Evolutionary conservation across 2,113 vertebrate genomes (phyloP).

Genomic region (Gallinago paraguaiae): DNA sequence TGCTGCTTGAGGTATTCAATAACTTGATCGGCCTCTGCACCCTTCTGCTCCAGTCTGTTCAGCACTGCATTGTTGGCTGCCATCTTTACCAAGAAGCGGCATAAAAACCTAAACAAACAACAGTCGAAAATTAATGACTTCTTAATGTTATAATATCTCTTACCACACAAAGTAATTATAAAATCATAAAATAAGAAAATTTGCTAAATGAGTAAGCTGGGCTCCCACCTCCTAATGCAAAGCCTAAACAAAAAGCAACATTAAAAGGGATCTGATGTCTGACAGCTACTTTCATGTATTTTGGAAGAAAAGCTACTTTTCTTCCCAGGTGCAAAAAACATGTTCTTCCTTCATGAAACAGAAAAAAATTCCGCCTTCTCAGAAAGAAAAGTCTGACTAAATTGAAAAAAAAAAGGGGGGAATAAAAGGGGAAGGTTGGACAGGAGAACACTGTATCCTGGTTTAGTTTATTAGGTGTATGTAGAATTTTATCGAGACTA

Average conservation of each 20-base stretch:
- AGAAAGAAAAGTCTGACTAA: background rate
- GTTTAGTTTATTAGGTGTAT: background rate
- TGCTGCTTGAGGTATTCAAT: constrained; percentile 97
- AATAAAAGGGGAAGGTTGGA: background rate
- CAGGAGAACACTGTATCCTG: background rate
- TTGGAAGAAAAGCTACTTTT: background rate
- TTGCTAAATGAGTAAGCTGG: background rate
- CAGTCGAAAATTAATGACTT: background rate
- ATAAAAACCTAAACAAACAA: constrained; percentile 81
- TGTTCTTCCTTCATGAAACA: background rate
- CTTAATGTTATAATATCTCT: background rate
- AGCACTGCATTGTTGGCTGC: constrained; percentile 84
- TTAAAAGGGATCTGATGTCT: background rate
- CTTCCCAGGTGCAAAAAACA: constrained; percentile 14
- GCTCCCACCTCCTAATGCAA: background rate
- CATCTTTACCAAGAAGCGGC: constrained; percentile 86
- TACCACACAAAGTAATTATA: background rate
- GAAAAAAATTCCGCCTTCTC: background rate
- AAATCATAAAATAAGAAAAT: background rate
- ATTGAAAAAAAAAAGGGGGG: background rate
- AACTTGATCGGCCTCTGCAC: constrained; percentile 92
- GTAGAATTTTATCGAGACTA: background rate
- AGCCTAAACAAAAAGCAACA: background rate
- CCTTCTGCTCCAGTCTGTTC: constrained; percentile 91
- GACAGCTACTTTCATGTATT: background rate